Conservation (phyloP, 1,140 invertebrate species). For the Apis cerana region DNA sequence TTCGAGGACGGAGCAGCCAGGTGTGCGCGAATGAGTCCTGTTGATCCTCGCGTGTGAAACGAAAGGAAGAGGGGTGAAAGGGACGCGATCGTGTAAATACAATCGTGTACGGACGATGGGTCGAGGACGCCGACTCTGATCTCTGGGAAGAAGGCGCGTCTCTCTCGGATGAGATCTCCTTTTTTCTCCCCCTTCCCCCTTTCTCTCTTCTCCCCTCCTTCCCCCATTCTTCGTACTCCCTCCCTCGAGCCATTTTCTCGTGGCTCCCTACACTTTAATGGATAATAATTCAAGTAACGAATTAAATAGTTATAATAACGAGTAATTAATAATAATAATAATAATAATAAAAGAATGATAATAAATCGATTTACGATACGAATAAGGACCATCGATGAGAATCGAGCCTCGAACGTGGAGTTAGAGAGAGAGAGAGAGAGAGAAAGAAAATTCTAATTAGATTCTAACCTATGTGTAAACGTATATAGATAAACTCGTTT, state of each 20-base stretch:
- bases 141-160: background rate
- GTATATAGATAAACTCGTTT: background rate
- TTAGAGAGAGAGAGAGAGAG: background rate
- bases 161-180: background rate
- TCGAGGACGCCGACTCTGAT: conserved; percentile 30
- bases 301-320: background rate
- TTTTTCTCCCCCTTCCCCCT: background rate
- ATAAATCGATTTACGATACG: background rate
- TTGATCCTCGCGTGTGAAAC: conserved; percentile 41
- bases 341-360: background rate
- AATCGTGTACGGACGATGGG: conserved; percentile 68
- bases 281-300: too few species aligned
- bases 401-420: background rate
- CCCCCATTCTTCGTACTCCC: too few species aligned
- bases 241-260: too few species aligned
- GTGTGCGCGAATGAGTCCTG: conserved; percentile 40
- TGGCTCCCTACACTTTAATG: too few species aligned
- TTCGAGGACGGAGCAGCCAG: too few species aligned
- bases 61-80: conserved; percentile 31
- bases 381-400: background rate
- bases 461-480: background rate
- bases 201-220: too few species aligned
- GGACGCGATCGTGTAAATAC: conserved; percentile 68
- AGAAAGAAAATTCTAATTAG: background rate
- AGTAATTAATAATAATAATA: too few species aligned